Percentiles rank a stretch among this genome's conserved stretches.
Conservation (phyloP, 2,797 vertebrate genomes). For the Poeciliopsis presidionis region DNA sequence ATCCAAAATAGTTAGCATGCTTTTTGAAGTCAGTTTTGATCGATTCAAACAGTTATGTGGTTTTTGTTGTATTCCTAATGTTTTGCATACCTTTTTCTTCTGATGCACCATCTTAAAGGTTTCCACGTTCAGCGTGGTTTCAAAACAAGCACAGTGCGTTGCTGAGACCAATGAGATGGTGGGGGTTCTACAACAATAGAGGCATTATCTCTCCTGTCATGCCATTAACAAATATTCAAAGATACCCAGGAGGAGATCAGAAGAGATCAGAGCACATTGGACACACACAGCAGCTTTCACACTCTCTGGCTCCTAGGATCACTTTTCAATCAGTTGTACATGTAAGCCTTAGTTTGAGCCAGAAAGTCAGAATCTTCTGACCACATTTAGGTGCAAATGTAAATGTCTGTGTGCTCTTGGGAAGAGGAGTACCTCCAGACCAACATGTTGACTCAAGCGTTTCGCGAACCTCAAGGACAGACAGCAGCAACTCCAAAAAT, state of each 20-base stretch:
- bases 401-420: neutral
- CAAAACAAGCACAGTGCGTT: conserved; percentile 44
- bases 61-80: neutral
- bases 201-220: conserved; percentile 74
- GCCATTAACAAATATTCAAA: conserved; percentile 73
- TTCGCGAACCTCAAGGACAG: neutral
- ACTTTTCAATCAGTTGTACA: conserved; percentile 50
- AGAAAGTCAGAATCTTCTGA: conserved; percentile 9
- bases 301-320: conserved; percentile 49
- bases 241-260: conserved; percentile 74
- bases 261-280: conserved; percentile 66
- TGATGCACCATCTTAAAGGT: neutral
- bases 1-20: neutral
- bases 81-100: neutral
- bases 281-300: conserved; percentile 68
- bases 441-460: conserved; percentile 23
- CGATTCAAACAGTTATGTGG: neutral
- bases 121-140: conserved; percentile 52
- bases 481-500: conserved; percentile 6
- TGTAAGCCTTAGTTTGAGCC: conserved; percentile 5
- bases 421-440: conserved; percentile 24
- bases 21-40: neutral
- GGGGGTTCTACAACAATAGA: conserved; percentile 68
- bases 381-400: conserved; percentile 13
- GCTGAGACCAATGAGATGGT: conserved; percentile 30